Conservation (phyloP, 2,113 vertebrate genomes). For the Hippocampus zosterae region DNA sequence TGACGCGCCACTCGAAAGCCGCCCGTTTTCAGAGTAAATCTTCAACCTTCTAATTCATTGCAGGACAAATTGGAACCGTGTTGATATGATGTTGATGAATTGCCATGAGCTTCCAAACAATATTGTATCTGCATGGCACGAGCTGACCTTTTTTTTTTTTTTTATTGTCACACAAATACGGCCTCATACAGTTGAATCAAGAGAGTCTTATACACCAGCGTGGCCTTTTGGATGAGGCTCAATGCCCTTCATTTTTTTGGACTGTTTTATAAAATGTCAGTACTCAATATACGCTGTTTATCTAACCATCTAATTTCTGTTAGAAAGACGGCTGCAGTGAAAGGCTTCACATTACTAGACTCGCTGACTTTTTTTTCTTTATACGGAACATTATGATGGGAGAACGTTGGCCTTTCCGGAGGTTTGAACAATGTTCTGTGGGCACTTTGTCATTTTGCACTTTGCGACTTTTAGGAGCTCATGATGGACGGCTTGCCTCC, state of each 20-base stretch:
- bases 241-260: constrained; percentile 50
- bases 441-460: constrained; percentile 64
- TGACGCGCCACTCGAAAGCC: neutral
- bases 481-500: constrained; percentile 58
- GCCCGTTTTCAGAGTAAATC: neutral
- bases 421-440: constrained; percentile 64
- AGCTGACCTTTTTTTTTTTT: constrained; percentile 18
- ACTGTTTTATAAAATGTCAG: constrained; percentile 67
- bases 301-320: constrained; percentile 60
- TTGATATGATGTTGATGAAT: constrained; percentile 5
- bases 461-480: constrained; percentile 69
- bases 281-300: constrained; percentile 56
- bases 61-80: neutral
- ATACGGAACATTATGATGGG: constrained; percentile 55
- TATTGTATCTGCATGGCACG: neutral
- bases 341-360: constrained; percentile 34
- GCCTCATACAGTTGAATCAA: constrained; percentile 44
- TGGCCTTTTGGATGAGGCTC: constrained; percentile 61
- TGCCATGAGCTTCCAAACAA: constrained; percentile 17
- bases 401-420: constrained; percentile 60
- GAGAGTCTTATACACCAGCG: constrained; percentile 55
- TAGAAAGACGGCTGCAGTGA: constrained; percentile 22
- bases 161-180: constrained; percentile 25
- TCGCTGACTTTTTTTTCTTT: constrained; percentile 12
- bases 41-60: neutral